Conservation (phyloP, 2,888 invertebrate species). For the Rhamphomyia laevipes region DNA sequence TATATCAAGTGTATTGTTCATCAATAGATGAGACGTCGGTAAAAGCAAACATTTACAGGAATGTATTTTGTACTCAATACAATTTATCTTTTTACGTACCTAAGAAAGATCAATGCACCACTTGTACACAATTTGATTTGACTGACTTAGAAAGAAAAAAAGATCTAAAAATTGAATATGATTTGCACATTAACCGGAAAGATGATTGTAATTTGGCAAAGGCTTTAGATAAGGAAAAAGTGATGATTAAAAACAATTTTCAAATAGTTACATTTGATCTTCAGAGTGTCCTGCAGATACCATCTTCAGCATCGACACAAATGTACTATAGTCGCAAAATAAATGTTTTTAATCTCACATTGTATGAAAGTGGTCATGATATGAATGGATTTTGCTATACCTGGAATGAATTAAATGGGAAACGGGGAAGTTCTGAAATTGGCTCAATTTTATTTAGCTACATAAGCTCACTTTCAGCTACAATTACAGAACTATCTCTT, state of each 20-base stretch:
- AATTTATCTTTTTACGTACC: constrained; percentile 4
- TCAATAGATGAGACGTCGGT: too few species aligned
- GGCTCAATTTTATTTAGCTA: constrained; percentile 20
- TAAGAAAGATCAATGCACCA: constrained; percentile 4
- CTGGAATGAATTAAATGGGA: constrained; percentile 14
- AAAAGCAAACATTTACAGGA: too few species aligned
- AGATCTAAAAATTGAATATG: background rate
- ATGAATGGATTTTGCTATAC: constrained; percentile 17
- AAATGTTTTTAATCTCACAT: constrained; percentile 21
- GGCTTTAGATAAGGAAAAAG: constrained; percentile 1
- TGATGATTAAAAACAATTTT: constrained; percentile 13
- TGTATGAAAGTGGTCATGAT: constrained; percentile 19
- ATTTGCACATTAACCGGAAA: background rate
- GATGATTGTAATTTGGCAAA: constrained; percentile 3
- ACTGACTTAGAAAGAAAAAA: background rate
- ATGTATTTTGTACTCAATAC: constrained; percentile 1
- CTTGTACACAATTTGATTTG: background rate
- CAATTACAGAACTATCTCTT: constrained; percentile 5
- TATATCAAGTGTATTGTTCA: too few species aligned
- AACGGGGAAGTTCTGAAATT: constrained; percentile 8
- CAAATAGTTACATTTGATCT: constrained; percentile 21
- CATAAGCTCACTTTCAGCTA: constrained; percentile 10
- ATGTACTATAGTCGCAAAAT: constrained; percentile 24
- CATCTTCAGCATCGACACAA: constrained; percentile 19
- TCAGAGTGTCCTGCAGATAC: constrained; percentile 23